A percentile compares a stretch with the other conserved stretches of the same genome.
Conservation (phyloP, 2,113 vertebrate species). For the Heteronetta atricapilla region DNA sequence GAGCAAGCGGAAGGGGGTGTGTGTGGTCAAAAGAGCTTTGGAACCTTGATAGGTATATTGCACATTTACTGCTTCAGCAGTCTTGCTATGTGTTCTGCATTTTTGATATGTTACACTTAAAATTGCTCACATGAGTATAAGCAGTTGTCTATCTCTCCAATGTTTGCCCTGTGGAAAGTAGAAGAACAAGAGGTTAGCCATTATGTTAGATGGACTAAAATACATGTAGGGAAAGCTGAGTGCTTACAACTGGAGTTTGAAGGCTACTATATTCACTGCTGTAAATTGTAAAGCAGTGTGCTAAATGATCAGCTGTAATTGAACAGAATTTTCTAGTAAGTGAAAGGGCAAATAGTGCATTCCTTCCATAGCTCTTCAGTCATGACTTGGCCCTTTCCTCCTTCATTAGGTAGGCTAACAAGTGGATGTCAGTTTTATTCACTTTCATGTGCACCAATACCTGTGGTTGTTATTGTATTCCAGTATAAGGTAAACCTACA, state of each 20-base stretch:
- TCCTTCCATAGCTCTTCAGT: not conserved
- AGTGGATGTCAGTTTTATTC: not conserved
- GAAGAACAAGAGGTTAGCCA: not conserved
- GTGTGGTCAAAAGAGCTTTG: not conserved
- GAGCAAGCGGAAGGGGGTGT: not conserved
- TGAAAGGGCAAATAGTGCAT: not conserved
- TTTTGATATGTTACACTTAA: not conserved
- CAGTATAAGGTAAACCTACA: not conserved
- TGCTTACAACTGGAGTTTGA: not conserved
- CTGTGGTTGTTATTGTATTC: not conserved
- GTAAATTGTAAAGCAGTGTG: not conserved
- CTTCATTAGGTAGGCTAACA: not conserved
- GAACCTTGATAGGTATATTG: not conserved
- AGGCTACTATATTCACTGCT: not conserved
- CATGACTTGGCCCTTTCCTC: not conserved
- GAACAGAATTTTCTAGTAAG: not conserved
- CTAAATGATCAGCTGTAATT: not conserved
- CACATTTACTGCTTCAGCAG: not conserved
- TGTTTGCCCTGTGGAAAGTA: not conserved
- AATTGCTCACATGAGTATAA: not conserved
- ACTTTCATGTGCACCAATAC: not conserved
- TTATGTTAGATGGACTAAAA: not conserved
- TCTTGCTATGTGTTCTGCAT: not conserved
- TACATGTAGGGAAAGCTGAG: rapidly evolving
- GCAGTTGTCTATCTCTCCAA: not conserved